Percentiles rank a stretch among this genome's conserved stretches.
phyloP scores from a whole-genome alignment of 2,888 invertebrate species.

The Piscicola geometra region DNA sequence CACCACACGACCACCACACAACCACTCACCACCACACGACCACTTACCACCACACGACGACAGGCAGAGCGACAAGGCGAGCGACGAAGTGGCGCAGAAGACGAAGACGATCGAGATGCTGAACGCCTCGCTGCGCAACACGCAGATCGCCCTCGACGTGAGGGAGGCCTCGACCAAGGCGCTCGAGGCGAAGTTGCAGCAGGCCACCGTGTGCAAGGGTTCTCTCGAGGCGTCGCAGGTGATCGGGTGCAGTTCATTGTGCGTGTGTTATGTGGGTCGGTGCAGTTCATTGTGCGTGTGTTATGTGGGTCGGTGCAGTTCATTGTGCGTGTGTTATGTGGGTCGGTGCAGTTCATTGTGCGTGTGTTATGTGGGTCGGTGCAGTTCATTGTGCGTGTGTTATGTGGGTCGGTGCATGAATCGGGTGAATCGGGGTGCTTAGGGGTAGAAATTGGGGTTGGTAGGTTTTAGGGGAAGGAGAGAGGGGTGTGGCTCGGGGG shows the following conservation, averaged over 20 bases:
- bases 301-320: too few species aligned
- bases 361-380: too few species aligned
- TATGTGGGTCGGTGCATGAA: too few species aligned
- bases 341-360: too few species aligned
- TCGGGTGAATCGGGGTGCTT: too few species aligned
- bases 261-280: not conserved
- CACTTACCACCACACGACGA: not conserved
- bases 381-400: too few species aligned
- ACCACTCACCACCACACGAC: not conserved
- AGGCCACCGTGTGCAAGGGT: not conserved
- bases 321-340: too few species aligned
- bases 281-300: not conserved
- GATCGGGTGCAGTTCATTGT: not conserved
- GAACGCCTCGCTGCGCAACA: constrained; percentile 25
- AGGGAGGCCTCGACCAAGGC: not conserved
- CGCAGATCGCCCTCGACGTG: constrained; percentile 24
- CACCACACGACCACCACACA: not conserved
- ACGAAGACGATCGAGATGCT: constrained; percentile 17
- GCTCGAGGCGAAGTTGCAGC: constrained; percentile 22
- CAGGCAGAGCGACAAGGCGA: constrained; percentile 13
- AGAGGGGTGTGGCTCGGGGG: too few species aligned
- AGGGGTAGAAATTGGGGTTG: too few species aligned
- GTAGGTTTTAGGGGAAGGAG: too few species aligned
- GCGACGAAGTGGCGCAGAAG: not conserved
- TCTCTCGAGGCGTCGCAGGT: constrained; percentile 25